phyloP scores from a whole-genome alignment of 2,888 invertebrate genomes.

The Megaustenia siamemsis region DNA sequence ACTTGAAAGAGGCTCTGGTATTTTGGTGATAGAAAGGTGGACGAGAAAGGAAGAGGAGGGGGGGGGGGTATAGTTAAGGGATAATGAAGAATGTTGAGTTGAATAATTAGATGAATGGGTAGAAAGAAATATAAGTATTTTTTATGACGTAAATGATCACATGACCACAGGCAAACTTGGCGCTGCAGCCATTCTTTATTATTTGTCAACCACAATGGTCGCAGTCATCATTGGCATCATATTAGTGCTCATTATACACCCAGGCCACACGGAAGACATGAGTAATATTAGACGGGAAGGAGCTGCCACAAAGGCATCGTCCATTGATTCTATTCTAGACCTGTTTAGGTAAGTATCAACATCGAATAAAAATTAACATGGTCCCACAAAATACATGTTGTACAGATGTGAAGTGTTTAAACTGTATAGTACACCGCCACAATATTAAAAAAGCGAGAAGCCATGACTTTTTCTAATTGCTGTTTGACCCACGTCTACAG shows the following conservation, averaged over 20 bases:
- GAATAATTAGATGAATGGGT: neutral
- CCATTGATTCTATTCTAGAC: constrained; percentile 68
- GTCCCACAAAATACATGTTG: too few species aligned
- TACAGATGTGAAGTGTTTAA: too few species aligned
- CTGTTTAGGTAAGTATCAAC: constrained; percentile 64
- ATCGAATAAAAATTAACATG: too few species aligned
- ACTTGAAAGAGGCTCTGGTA: too few species aligned
- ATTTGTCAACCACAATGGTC: constrained; percentile 93
- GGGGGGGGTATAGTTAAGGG: neutral
- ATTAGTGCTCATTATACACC: constrained; percentile 91
- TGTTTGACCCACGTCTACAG: too few species aligned
- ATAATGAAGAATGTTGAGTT: neutral
- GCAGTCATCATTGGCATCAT: constrained; percentile 94
- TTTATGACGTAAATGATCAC: neutral
- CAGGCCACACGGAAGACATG: constrained; percentile 82
- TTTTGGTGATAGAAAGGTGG: neutral
- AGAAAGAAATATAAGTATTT: neutral
- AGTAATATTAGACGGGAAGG: constrained; percentile 58
- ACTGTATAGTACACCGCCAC: too few species aligned
- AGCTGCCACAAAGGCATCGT: constrained; percentile 60
- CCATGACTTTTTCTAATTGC: too few species aligned
- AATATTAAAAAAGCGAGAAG: too few species aligned
- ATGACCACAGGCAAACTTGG: constrained; percentile 86
- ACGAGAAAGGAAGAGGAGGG: neutral
- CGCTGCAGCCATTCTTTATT: constrained; percentile 92